Evolutionary conservation across 1,140 invertebrate species (phyloP), one percentile per base, ranked within the genome.

Genomic region (Leptoteleia sp.): DNA sequence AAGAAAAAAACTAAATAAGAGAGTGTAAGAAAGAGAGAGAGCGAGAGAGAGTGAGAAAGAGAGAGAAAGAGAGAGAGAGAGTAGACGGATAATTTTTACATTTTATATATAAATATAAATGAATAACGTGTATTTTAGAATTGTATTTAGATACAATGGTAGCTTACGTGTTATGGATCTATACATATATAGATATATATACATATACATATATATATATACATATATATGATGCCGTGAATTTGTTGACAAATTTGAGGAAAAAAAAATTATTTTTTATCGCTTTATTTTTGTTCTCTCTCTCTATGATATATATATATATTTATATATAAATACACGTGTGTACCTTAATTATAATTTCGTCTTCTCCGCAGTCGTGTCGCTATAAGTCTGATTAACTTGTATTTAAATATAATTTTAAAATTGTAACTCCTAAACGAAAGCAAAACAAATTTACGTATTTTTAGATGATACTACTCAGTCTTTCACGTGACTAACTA

Each of bases 401-500:
- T 76, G 72, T 76, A 67, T 76, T 67, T 61, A 61, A 76, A 61
- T 76, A 54, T 67, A 76, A 76, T 67, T 67, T 76, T 54, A 54
- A 75, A 76, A 68, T 64, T 76, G 54, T 62, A 61, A 54, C 35
- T 67, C 72, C 33, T 68, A 61, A 61, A 59, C 29, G 12, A 75
- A 38, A 31, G 27, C 54, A 65, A 38, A 52, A 48, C 52, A 67
- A 76, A 61, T 76, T 67, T 65, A 67, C 37, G 45, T 68, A 76
- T 67, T 75, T 65, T 75, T n/a, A 59, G 61, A 76, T 68, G 43
- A 59, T 33, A 65, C 62, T 67, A 76, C 72, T 76, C 72, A 76
- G 72, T 67, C 72, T 76, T 76, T 76, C 72, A 67, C 54, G 55
- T 67, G 25, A 76, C 55, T 67, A 76, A 76, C 72, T 76, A 76